Base-by-base conservation (phyloP, 2,888 invertebrate genomes). In the Colletes collaris region DNA sequence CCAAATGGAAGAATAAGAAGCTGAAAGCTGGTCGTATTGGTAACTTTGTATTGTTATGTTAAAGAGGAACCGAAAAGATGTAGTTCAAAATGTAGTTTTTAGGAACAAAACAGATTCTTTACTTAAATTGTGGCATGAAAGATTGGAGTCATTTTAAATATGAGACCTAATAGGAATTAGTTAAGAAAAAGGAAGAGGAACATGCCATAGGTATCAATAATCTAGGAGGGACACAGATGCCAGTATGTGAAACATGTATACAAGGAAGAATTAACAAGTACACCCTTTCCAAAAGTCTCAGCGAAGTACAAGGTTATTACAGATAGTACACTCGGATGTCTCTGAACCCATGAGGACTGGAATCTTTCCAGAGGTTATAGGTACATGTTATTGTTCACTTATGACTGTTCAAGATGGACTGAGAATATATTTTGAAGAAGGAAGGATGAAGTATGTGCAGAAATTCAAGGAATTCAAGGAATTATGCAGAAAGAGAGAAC, bases 61-160 rank as follows among this genome's bases (percentile, higher is more conserved):
- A 37, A 37, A 19, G 37, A 66, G 65, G 44, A 35, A 19, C n/a
- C 5, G 8, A 58, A 7, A 46, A 11, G 67, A 58, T 46, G 56
- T 27, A 16, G 44, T 56, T 19, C n/a, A 16, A 1, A 37, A 44
- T 11, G 16, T 37, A 46, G 0, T 4, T 4, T 2, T 13, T 19
- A 8, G 6, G 19, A 63, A n/a, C 49, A n/a, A 16, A 46, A 0
- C n/a, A n/a, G 58, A 19, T 16, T 58, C 44, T 6, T 19, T 64
- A 6, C 27, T 77, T 4, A 66, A 69, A 50, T 37, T 69, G 4
- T 79, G 79, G 70, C 70, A 75, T 44, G 70, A 70, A 50, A 40
- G 74, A 4, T 8, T 75, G 5, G 79, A n/a, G 74, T 8, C 79
- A 79, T 16, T 37, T n/a, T 79, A 8, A 74, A 79, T 62, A 3